Evolutionary conservation across 92 coral and sea anemone species (phyloP).

Genomic region (Epizoanthus ramosus): DNA sequence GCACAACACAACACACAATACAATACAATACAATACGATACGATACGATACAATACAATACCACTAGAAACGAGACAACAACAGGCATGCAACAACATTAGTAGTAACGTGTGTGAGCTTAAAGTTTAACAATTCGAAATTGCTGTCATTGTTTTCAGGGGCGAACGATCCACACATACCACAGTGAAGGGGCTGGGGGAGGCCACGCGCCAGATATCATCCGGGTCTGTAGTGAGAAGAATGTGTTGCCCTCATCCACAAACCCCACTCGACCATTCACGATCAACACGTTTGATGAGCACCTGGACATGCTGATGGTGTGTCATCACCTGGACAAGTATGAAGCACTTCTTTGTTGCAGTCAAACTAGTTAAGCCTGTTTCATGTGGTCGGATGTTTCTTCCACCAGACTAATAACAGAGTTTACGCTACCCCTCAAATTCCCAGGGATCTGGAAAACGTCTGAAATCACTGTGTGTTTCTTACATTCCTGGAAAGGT

Average conservation of each 20-base stretch:
- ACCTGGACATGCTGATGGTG: slow-evolving; percentile 75
- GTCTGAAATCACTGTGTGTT: too few species aligned
- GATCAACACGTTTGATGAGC: slow-evolving; percentile 71
- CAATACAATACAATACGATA: too few species aligned
- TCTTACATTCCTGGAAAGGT: too few species aligned
- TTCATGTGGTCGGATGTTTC: neutral
- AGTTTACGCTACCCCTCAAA: too few species aligned
- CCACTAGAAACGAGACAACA: too few species aligned
- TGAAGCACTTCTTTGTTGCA: neutral
- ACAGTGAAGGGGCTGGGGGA: slow-evolving; percentile 77
- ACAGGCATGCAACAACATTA: too few species aligned
- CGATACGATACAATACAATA: too few species aligned
- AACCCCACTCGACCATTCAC: slow-evolving; percentile 75
- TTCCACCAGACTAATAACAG: too few species aligned
- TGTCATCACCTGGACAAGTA: slow-evolving; percentile 73
- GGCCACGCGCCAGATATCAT: slow-evolving; percentile 81
- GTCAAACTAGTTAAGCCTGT: too few species aligned
- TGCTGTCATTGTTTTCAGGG: slow-evolving; percentile 17
- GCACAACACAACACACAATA: too few species aligned
- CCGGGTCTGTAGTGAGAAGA: slow-evolving; percentile 63
- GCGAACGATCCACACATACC: slow-evolving; percentile 75
- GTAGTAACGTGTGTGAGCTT: too few species aligned
- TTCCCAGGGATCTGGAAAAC: too few species aligned
- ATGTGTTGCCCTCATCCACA: slow-evolving; percentile 72
- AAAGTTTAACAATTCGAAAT: neutral